Conservation (phyloP, 1,140 invertebrate genomes). For the Lucilia cuprina region DNA sequence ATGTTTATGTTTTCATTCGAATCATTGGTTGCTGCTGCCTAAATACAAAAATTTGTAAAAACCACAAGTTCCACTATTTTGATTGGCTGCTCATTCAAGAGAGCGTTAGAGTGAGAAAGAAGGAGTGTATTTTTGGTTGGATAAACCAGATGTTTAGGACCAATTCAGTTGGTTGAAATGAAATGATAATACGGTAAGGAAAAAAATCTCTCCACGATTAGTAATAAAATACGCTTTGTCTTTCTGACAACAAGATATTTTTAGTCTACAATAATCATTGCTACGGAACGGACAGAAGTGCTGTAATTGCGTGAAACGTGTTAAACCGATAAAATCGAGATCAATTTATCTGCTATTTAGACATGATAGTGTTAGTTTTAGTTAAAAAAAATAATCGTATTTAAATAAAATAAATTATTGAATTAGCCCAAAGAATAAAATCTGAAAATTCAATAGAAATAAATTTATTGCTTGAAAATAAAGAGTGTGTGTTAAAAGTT, state of each 20-base stretch:
- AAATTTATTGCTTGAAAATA: neutral
- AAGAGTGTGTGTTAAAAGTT: neutral
- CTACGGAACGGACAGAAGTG: neutral
- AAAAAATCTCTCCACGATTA: neutral
- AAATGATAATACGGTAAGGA: neutral
- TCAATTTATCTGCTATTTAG: neutral
- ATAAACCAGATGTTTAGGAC: no score
- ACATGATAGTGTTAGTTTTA: neutral
- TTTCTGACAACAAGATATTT: slow-evolving; percentile 15
- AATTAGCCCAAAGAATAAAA: neutral
- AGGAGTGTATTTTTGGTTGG: no score
- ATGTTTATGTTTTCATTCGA: neutral
- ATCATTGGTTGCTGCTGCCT: neutral
- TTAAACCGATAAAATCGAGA: neutral
- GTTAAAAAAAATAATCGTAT: neutral
- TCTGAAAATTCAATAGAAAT: neutral
- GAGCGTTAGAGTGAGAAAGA: neutral
- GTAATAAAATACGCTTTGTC: neutral
- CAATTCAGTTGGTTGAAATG: no score
- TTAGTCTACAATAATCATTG: slow-evolving; percentile 39
- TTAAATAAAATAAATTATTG: neutral
- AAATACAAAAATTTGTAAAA: neutral
- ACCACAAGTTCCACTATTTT: slow-evolving; percentile 23
- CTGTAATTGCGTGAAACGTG: slow-evolving; percentile 12
- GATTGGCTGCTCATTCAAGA: neutral